Evolutionary conservation across 1,140 invertebrate genomes (phyloP).

Genomic region (Panagrolaimus sp.): DNA sequence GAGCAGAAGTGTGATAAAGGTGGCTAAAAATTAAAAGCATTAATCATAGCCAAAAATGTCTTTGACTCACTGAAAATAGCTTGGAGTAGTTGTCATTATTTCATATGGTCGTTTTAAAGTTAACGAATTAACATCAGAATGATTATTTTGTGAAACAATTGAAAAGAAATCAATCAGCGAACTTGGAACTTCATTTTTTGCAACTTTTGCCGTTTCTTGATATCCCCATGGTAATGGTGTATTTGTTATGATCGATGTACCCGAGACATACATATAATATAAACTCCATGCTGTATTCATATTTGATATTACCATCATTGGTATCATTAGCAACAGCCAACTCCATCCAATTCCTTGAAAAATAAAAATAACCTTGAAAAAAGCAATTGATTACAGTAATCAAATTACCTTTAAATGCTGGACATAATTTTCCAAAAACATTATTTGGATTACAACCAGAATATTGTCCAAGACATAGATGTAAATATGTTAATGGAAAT

Average conservation of each 20-base stretch:
- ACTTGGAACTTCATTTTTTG: not conserved
- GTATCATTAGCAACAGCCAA: conserved; percentile 20
- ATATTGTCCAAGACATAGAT: conserved; percentile 24
- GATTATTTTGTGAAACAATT: conserved; percentile 10
- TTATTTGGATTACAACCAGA: conserved; percentile 24
- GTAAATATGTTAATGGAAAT: conserved; percentile 22
- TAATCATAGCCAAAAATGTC: too few species aligned
- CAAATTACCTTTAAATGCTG: conserved; percentile 21
- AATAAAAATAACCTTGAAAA: too few species aligned
- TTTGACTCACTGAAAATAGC: conserved; percentile 19
- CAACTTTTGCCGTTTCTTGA: not conserved
- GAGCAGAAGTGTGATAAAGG: conserved; percentile 23
- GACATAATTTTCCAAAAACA: conserved; percentile 23
- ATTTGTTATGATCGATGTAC: not conserved
- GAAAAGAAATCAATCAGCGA: conserved; percentile 2
- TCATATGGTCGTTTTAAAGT: not conserved
- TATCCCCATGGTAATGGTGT: conserved; percentile 16
- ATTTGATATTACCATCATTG: conserved; percentile 24
- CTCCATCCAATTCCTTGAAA: conserved; percentile 14
- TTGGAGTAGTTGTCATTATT: conserved; percentile 13
- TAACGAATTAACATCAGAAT: not conserved
- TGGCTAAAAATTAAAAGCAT: conserved; percentile 14
- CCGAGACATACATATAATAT: conserved; percentile 22
- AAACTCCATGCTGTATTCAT: conserved; percentile 23
- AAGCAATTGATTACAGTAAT: not conserved